Evolutionary conservation across 2,888 invertebrate genomes (phyloP), one percentile per base, ranked within the genome.

Genomic region (Vandiemenella viatica): DNA sequence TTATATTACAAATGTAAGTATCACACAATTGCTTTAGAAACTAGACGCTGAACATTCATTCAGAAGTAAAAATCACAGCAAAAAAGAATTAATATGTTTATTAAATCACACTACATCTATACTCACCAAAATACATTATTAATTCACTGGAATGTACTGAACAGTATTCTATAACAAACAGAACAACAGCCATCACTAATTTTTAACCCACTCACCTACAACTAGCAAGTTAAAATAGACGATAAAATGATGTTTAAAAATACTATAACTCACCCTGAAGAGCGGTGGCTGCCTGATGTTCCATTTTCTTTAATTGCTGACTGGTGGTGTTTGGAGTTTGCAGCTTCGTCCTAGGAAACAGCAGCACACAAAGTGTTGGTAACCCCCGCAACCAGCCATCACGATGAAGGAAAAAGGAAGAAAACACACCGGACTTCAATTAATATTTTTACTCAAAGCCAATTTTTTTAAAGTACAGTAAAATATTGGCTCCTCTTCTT

Each of bases 341-440:
- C 63, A 55, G 61, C 59, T 59, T 70, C 71, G 61, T 71, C 70
- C 70, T 71, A 69, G 59, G 67, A 71, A 62, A 68, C 67, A 68
- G 68, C 67, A 42, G 42, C 68, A 57, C 55, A 56, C 52, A 57
- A 56, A 57, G 50, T 54, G 55, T 53, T 52, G 56, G 50, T 53
- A 56, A 52, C 53, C 53, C 48, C 49, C 48, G 53, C 48, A 53
- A 51, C 49, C 52, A 52, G 53, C 47, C 52, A 55, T 53, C 55
- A 55, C 51, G 52, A 38, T 50, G 53, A 63, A 63, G 61, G 62
- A 62, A 61, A 61, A 60, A 50, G 50, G 59, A 61, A 59, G 62
- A 59, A 66, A 68, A 67, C 59, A 66, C 55, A 58, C 50, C 50
- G 45, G 50, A 52, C 50, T 46, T 40, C 65, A 63, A 68, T 68